phyloP scores from a whole-genome alignment of 2,888 invertebrate genomes.

The Callyntrura guangdongensis region DNA sequence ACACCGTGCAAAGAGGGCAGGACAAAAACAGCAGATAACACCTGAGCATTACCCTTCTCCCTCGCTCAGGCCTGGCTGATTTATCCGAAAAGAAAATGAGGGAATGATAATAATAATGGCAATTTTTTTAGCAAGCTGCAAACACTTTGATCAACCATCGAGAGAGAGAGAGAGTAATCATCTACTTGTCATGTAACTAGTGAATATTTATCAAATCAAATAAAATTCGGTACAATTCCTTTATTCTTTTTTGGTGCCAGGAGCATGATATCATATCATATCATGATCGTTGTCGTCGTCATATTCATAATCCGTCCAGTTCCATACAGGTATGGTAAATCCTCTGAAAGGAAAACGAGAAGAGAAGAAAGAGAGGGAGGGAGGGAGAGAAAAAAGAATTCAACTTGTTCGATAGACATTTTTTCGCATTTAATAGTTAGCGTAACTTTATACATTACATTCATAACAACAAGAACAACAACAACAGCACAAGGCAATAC shows the following conservation, averaged over 20 bases:
- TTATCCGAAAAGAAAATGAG: not conserved
- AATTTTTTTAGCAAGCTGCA: not conserved
- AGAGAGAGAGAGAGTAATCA: not conserved
- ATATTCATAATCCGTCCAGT: slow-evolving; percentile 55
- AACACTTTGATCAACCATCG: not conserved
- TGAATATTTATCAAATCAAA: slow-evolving; percentile 42
- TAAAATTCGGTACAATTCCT: slow-evolving; percentile 21
- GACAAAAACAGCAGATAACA: not conserved
- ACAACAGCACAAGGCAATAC: slow-evolving; percentile 6
- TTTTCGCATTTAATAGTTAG: slow-evolving; percentile 58
- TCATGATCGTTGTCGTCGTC: not conserved
- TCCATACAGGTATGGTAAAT: slow-evolving; percentile 24
- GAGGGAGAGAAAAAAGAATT: not conserved
- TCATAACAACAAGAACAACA: not conserved
- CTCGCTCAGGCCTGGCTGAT: not conserved
- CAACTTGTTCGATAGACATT: slow-evolving; percentile 57
- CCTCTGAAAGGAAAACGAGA: not conserved
- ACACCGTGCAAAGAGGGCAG: not conserved
- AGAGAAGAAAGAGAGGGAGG: not conserved
- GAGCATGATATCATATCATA: slow-evolving; percentile 50
- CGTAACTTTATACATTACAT: not conserved
- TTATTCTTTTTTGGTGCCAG: slow-evolving; percentile 52
- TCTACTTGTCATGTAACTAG: slow-evolving; percentile 47
- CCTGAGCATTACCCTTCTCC: not conserved
- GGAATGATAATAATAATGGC: not conserved